Base-by-base conservation (phyloP, 1,140 invertebrate genomes). In the Ceratina japonica region DNA sequence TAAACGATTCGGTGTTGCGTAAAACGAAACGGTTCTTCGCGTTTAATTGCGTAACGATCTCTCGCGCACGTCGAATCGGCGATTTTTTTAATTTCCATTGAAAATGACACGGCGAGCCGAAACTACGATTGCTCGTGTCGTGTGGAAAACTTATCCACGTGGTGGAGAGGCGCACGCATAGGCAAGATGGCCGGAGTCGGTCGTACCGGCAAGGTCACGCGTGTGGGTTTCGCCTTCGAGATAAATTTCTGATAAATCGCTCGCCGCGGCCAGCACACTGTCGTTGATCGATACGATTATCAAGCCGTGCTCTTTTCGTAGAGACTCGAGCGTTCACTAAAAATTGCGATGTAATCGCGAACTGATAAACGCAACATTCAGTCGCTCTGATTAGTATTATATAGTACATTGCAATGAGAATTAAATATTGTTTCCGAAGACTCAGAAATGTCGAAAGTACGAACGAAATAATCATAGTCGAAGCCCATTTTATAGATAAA, bases 121-220 rank as follows among this genome's bases (percentile, higher is more conserved):
- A 52, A 61, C 44, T 62, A 61, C 61, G 58, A 59, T 18, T 61
- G 61, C 65, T 80, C 61, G 63, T 75, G 59, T 75, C 70, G 74
- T 61, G 70, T 70, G 78, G 58, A 81, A 85, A 84, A 81, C 56
- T 78, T 71, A 81, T 85, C 74, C 83, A 84, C 82, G 83, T 84
- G 77, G 78, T 81, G 66, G 69, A 76, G 65, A 72, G 78, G 70
- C 71, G 59, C 73, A 80, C 81, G 72, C 73, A 70, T 80, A 78
- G 79, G 54, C 86, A 91, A 91, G 79, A 91, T 90, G 90, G 90
- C 86, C 82, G 69, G 69, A 64, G 83, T 69, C 83, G 79, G 71
- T 65, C 80, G 76, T 65, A 61, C 64, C 65, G 74, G 82, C 88
- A 91, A 91, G 90, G 89, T 91, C 90, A 88, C 86, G 83, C 86